Evolutionary conservation across 2,113 vertebrate genomes (phyloP).

Genomic region (Morone chrysops): DNA sequence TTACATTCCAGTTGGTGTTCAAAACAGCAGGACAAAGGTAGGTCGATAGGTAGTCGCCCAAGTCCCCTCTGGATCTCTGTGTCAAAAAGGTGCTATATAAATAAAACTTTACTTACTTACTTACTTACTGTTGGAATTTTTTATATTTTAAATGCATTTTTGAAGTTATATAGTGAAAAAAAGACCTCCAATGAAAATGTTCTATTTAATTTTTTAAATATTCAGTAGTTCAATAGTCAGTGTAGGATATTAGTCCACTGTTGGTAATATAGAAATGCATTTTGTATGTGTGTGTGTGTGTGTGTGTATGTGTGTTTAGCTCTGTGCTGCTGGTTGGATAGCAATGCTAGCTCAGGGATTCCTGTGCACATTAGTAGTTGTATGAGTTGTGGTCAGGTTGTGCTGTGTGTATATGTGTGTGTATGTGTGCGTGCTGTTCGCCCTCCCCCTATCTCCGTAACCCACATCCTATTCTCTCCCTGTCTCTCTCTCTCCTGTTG

Average conservation of each 20-base stretch:
- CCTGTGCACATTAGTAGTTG: slow-evolving; percentile 79
- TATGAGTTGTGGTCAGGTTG: slow-evolving; percentile 43
- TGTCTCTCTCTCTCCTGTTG: slow-evolving; percentile 38
- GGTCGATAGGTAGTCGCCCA: no score
- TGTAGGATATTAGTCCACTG: background rate
- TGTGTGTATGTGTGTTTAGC: slow-evolving; percentile 29
- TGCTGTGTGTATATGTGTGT: slow-evolving; percentile 18
- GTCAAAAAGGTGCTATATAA: no score
- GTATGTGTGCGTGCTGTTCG: slow-evolving; percentile 7
- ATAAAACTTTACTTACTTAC: no score
- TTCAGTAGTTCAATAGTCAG: no score
- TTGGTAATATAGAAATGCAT: background rate
- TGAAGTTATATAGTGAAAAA: no score
- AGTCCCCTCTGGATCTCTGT: no score
- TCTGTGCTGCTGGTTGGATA: slow-evolving; percentile 52
- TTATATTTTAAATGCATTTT: no score
- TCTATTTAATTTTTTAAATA: no score
- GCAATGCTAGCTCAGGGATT: slow-evolving; percentile 80
- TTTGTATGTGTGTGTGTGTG: background rate
- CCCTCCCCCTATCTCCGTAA: slow-evolving; percentile 35
- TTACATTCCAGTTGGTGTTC: no score
- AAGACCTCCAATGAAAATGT: no score
- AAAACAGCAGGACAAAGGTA: no score
- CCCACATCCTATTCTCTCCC: slow-evolving; percentile 35
- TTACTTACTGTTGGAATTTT: no score